A percentile compares a stretch with the other conserved stretches of the same genome.
phyloP scores from a whole-genome alignment of 2,113 vertebrate species.

The Ptilorrhoa leucosticta region DNA sequence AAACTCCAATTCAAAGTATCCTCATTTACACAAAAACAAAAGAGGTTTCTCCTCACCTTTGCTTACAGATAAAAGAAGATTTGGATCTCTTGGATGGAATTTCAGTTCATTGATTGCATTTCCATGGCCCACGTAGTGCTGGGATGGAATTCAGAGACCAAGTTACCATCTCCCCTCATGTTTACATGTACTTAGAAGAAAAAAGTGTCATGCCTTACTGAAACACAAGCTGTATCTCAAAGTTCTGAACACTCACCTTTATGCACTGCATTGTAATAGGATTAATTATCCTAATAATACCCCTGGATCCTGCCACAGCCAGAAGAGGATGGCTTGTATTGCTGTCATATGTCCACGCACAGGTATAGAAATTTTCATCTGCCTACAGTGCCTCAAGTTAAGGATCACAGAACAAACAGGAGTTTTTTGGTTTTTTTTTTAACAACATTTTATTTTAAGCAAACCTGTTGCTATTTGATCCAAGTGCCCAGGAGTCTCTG shows the following conservation, averaged over 20 bases:
- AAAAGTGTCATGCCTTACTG: not conserved
- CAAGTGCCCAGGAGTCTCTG: not conserved
- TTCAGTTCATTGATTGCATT: slow-evolving; percentile 99
- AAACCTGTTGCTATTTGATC: not conserved
- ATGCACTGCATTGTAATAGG: slow-evolving; percentile 99
- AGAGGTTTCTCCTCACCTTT: slow-evolving; percentile 84
- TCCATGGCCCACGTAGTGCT: slow-evolving; percentile 98
- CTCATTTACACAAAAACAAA: not conserved
- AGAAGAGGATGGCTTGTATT: slow-evolving; percentile 95
- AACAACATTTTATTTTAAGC: not conserved
- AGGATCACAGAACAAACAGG: slow-evolving; percentile 44
- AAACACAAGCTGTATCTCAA: not conserved
- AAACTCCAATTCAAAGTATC: not conserved
- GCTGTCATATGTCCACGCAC: slow-evolving; percentile 97
- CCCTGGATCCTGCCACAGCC: slow-evolving; percentile 94
- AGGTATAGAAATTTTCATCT: slow-evolving; percentile 99
- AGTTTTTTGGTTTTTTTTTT: not conserved
- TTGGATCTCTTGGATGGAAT: slow-evolving; percentile 97
- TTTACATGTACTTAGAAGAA: not conserved
- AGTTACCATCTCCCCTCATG: not conserved
- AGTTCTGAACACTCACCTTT: slow-evolving; percentile 78
- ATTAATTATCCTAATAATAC: slow-evolving; percentile 98
- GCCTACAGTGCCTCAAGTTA: slow-evolving; percentile 77
- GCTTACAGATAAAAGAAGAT: slow-evolving; percentile 96
- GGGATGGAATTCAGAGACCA: slow-evolving; percentile 60